phyloP scores from a whole-genome alignment of 2,888 invertebrate species.

The Labia minor region DNA sequence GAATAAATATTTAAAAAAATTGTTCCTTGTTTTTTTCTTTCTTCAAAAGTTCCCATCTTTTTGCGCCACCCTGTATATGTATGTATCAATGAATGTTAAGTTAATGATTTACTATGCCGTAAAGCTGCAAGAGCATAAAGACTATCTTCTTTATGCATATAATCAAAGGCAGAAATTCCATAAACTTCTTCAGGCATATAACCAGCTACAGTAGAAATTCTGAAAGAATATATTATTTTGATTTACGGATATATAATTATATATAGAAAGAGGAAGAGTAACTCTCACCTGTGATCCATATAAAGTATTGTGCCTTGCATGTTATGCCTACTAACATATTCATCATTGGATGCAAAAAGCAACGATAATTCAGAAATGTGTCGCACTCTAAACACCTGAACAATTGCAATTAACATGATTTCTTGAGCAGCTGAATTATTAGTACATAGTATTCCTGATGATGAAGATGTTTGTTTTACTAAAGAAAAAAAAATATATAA shows the following conservation, averaged over 20 bases:
- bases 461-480: no score
- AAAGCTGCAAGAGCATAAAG: slow-evolving; percentile 80
- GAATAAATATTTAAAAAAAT: no score
- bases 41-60: no score
- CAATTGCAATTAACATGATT: slow-evolving; percentile 41
- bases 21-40: no score
- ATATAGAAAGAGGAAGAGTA: no score
- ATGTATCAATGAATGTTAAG: neutral
- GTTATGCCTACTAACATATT: slow-evolving; percentile 80
- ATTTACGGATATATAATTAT: no score
- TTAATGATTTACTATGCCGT: slow-evolving; percentile 61
- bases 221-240: slow-evolving; percentile 29
- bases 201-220: slow-evolving; percentile 78
- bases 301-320: slow-evolving; percentile 81
- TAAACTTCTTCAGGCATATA: slow-evolving; percentile 82
- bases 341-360: slow-evolving; percentile 60
- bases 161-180: slow-evolving; percentile 77
- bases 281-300: slow-evolving; percentile 67
- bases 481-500: no score
- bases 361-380: slow-evolving; percentile 53
- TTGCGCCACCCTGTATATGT: no score
- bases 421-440: slow-evolving; percentile 29
- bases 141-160: slow-evolving; percentile 82
- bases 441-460: no score
- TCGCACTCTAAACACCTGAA: slow-evolving; percentile 57